Evolutionary conservation across 2,797 vertebrate species (phyloP).

Genomic region (Micrastur ruficollis): DNA sequence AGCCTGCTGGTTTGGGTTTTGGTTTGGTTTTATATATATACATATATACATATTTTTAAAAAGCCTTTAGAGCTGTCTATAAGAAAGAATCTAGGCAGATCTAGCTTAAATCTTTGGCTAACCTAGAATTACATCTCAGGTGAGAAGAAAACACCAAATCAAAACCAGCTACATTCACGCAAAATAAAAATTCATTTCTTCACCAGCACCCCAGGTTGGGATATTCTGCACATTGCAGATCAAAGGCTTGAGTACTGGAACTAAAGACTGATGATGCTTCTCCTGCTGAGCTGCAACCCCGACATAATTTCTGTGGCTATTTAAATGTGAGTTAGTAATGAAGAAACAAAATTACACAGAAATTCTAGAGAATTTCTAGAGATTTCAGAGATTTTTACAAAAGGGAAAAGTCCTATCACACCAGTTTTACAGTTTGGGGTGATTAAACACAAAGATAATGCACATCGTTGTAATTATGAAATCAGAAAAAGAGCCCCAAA

Average conservation of each 20-base stretch:
- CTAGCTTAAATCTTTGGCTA: not conserved
- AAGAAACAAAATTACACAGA: not conserved
- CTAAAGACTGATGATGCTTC: not conserved
- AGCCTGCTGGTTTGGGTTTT: not conserved
- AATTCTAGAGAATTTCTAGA: not conserved
- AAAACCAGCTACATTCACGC: not conserved
- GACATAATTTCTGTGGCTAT: not conserved
- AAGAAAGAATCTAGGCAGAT: not conserved
- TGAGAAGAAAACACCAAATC: not conserved
- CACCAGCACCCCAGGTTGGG: not conserved
- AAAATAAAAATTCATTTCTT: not conserved
- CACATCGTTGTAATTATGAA: not conserved
- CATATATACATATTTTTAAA: too few relatives aligned
- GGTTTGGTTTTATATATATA: not conserved
- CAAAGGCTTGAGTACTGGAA: not conserved
- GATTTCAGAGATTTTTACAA: not conserved
- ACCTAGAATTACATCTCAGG: not conserved
- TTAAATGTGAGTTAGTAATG: not conserved
- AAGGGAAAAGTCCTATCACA: not conserved
- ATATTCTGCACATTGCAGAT: not conserved
- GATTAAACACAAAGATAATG: not conserved
- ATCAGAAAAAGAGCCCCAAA: not conserved
- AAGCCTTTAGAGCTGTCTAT: not conserved
- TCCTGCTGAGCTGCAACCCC: not conserved
- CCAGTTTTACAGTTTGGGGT: not conserved